A percentile compares a stretch with the other conserved stretches of the same genome.
These are phyloP conservation scores for Cephus runcator DNA, from an alignment of 2,888 invertebrate genomes.

Conservation along the genomic window DNA sequence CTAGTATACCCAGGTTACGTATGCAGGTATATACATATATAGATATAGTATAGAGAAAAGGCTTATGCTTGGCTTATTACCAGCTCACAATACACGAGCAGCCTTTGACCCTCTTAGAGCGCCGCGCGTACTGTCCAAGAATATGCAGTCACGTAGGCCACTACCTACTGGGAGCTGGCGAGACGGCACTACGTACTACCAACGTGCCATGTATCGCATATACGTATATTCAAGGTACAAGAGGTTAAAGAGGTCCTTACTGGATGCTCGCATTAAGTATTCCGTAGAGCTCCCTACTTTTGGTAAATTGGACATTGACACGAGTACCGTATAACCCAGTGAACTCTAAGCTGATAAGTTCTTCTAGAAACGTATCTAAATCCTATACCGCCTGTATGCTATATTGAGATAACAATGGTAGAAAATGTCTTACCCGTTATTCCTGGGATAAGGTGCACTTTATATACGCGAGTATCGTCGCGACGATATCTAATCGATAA, in stretches of 20 bases:
- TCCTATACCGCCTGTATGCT: neutral
- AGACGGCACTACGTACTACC: neutral
- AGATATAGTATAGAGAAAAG: neutral
- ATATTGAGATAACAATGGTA: neutral
- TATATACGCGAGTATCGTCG: neutral
- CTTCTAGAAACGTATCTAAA: neutral
- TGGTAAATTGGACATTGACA: neutral
- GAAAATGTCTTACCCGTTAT: neutral
- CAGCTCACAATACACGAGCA: conserved; percentile 25
- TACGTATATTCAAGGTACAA: neutral
- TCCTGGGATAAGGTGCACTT: neutral
- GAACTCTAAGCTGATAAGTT: neutral
- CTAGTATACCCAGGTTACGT: neutral
- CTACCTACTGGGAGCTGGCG: neutral
- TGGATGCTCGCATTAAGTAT: conserved; percentile 18
- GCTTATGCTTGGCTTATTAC: conserved; percentile 26
- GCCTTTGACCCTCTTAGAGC: conserved; percentile 21
- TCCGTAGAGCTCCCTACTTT: conserved; percentile 9
- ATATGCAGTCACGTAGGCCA: conserved; percentile 8
- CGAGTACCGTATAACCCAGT: neutral
- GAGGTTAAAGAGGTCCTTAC: conserved; percentile 32
- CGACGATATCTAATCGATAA: neutral
- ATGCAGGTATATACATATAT: neutral
- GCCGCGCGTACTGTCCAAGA: conserved; percentile 2
- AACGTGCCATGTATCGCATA: neutral